These are phyloP conservation scores for Sorex araneus DNA, from an alignment of 2,113 vertebrate genomes.

Conservation along the genomic window DNA sequence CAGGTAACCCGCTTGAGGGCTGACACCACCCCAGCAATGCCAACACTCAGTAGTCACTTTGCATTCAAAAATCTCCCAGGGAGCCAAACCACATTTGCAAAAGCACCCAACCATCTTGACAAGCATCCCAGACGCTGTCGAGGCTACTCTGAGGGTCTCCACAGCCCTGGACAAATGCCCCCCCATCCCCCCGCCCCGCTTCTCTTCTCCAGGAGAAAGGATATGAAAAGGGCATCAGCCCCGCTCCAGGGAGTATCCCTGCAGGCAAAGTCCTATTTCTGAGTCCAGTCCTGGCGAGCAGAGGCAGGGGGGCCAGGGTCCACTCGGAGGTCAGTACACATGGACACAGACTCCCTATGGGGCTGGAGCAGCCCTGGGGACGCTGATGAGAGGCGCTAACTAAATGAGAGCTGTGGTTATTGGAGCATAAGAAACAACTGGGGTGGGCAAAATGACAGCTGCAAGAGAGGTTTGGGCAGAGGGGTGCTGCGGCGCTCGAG, in stretches of 20 bases:
- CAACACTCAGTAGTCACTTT: constrained; percentile 35
- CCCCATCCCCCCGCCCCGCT: too few relatives aligned
- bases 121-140: constrained; percentile 30
- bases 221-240: constrained; percentile 75
- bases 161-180: constrained; percentile 74
- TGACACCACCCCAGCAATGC: neutral
- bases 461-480: constrained; percentile 14
- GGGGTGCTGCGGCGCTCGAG: neutral
- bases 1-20: neutral
- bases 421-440: constrained; percentile 85
- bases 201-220: constrained; percentile 74
- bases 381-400: constrained; percentile 79
- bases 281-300: constrained; percentile 56
- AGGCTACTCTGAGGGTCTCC: constrained; percentile 56
- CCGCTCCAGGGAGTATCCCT: constrained; percentile 55
- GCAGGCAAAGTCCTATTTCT: constrained; percentile 76
- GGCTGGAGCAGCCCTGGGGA: constrained; percentile 61
- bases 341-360: constrained; percentile 73
- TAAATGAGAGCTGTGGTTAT: constrained; percentile 84
- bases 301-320: constrained; percentile 68
- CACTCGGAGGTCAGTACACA: constrained; percentile 69
- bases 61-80: neutral
- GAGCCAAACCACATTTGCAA: constrained; percentile 55
- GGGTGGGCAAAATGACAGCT: constrained; percentile 77
- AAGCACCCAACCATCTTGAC: constrained; percentile 60